Base-by-base conservation (phyloP, 1,140 invertebrate species). In the Aleiodes sp. region DNA sequence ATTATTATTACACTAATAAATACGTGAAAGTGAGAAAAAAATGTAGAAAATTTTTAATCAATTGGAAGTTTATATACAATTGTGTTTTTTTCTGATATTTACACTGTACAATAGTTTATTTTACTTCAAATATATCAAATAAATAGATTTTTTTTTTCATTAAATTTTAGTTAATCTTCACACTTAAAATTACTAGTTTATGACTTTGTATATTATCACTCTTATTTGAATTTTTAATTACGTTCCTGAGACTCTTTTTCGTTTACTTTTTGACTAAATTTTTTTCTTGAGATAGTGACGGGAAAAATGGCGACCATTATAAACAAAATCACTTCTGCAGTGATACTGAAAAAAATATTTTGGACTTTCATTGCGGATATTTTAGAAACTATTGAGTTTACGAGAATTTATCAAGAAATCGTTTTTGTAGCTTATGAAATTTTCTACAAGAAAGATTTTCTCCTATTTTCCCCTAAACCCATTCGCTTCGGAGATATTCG, bases 191-290 rank as follows among this genome's bases (percentile, higher is more conserved):
- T 76, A 78, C 75, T 71, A 31, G 69, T 67, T 73, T 70, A 73
- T 76, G 78, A 79, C 78, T 80, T 80, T 76, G 68, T 37, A 26
- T 19, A 26, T 63, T 63, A 41, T 63, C 61, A 63, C 61, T 63
- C 61, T n/a, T 2, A 14, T 43, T 62, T 21, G 39, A 41, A 29
- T 3, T 43, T 64, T 14, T 46, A 16, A n/a, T 14, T 46, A 14
- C 33, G n/a, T 52, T 46, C 39, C 41, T 39, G 39, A 65, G 41
- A 9, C 7, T 46, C 14, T 19, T 16, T 52, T 24, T 16, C 46
- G 21, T 52, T 52, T 4, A 24, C 26, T 24, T 52, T 16, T 14
- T 6, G 14, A 4, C 19, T 43, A 2, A 43, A 43, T 43, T 14
- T 43, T 14, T 16, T 6, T 43, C n/a, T n/a, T n/a, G n/a, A n/a